Percentiles rank a stretch among this genome's conserved stretches.
Evolutionary conservation across 2,888 invertebrate genomes (phyloP).

Genomic region (Malachius bipustulatus): DNA sequence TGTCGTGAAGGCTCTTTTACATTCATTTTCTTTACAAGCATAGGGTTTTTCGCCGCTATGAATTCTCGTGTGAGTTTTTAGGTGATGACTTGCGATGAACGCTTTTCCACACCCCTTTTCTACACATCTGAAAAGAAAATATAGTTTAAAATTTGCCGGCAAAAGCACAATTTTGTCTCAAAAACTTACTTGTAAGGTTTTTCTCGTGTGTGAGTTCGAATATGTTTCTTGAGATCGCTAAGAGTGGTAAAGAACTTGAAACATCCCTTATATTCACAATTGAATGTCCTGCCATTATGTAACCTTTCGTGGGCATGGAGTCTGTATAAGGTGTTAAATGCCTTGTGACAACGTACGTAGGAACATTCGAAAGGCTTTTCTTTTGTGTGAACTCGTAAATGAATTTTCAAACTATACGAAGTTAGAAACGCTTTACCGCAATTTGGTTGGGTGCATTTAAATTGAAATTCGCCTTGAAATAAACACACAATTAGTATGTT

Average conservation of each 20-base stretch:
- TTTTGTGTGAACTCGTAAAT: slow-evolving; percentile 87
- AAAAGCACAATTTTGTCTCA: too few species aligned
- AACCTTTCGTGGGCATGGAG: slow-evolving; percentile 81
- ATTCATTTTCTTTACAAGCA: slow-evolving; percentile 54
- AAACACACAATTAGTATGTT: too few species aligned
- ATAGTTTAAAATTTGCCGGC: too few species aligned
- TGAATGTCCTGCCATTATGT: slow-evolving; percentile 90
- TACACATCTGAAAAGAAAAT: slow-evolving; percentile 55
- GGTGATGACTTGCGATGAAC: slow-evolving; percentile 86
- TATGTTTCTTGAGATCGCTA: slow-evolving; percentile 90
- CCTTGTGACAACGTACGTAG: slow-evolving; percentile 73
- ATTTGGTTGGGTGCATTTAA: slow-evolving; percentile 75
- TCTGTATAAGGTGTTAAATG: slow-evolving; percentile 90
- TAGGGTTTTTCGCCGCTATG: slow-evolving; percentile 71
- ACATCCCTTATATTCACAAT: slow-evolving; percentile 74
- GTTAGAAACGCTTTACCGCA: slow-evolving; percentile 92
- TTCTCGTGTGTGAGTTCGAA: slow-evolving; percentile 84
- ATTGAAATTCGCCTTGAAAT: slow-evolving; percentile 94
- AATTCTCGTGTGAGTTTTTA: slow-evolving; percentile 80
- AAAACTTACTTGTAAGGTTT: slow-evolving; percentile 72
- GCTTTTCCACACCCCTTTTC: slow-evolving; percentile 81
- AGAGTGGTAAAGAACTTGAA: slow-evolving; percentile 86
- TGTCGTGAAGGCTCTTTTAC: slow-evolving; percentile 69
- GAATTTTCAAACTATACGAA: slow-evolving; percentile 90
- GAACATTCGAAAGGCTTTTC: slow-evolving; percentile 83